phyloP scores from a whole-genome alignment of 2,113 vertebrate genomes.

The Hippopotamus amphibius region DNA sequence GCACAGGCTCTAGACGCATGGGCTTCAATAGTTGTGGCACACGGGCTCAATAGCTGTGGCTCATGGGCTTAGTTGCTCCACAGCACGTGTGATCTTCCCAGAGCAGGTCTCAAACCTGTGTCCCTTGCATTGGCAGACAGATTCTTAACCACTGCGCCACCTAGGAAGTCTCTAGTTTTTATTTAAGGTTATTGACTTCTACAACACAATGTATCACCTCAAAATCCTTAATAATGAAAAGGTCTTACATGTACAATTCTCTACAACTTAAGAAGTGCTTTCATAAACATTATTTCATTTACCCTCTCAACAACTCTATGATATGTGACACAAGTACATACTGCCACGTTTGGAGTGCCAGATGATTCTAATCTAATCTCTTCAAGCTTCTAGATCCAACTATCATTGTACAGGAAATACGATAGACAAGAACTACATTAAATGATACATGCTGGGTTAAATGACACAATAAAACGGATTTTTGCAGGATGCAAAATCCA shows the following conservation, averaged over 20 bases:
- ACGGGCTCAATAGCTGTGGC: too few species aligned
- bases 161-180: too few species aligned
- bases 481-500: background rate
- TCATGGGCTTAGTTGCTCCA: too few species aligned
- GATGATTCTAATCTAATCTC: background rate
- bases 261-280: background rate
- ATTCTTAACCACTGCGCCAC: too few species aligned
- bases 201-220: background rate
- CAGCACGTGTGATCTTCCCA: too few species aligned
- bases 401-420: background rate
- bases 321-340: background rate
- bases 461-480: background rate
- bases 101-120: too few species aligned
- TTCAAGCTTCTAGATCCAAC: background rate
- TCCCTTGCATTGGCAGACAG: too few species aligned
- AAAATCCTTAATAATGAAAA: background rate
- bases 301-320: background rate
- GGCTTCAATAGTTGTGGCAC: too few species aligned
- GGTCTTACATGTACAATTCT: background rate
- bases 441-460: background rate
- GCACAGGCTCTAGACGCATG: too few species aligned
- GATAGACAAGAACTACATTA: background rate
- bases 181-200: background rate
- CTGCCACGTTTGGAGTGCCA: background rate
- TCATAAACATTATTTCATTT: background rate